Evolutionary conservation across 2,113 vertebrate species (phyloP), one percentile per base, ranked within the genome.

Genomic region (Oxygymnocypris stewartii): DNA sequence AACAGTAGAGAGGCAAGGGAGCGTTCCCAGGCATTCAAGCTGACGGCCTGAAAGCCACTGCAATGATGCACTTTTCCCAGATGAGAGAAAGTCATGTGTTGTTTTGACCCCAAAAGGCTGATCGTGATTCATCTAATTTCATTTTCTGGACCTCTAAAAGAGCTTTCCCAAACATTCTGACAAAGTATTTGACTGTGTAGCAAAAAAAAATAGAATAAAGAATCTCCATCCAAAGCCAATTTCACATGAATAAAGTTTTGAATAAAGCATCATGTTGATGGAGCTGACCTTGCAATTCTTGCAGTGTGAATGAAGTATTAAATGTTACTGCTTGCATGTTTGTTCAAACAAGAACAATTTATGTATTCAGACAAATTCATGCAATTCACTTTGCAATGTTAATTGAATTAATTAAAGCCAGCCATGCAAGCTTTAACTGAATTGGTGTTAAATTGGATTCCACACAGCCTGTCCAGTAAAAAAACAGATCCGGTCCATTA

Each of bases 1-100:
- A 86, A 87, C 35, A 81, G 79, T 82, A 78, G 40, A 28, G 61
- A 88, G 87, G 81, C 81, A 54, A 61, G 51, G 76, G 87, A 77
- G 79, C 25, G 28, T 47, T 79, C 81, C 77, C 69, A 69, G 20
- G 79, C 78, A 84, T 77, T 67, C 51, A 8, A 65, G n/a, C 23
- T 18, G 79, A 57, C 51, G 65, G 75, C 37, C 78, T 51, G 51
- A 77, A 37, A 54, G 40, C 63, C 42, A 25, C 65, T 84, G 57
- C 63, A 84, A 84, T 88, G 28, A 84, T 87, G 42, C 47, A 59
- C 73, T 47, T 74, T 54, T 82, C 25, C 73, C 63, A 49, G 28
- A 69, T 82, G 14, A 47, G 65, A 6, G 85, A 65, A 63, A 31
- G 51, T 11, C 23, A 63, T 57, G 40, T n/a, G 51, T 25, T 23